phyloP scores from a whole-genome alignment of 92 coral and sea anemone genomes.

The Parazoanthus atlanticus region DNA sequence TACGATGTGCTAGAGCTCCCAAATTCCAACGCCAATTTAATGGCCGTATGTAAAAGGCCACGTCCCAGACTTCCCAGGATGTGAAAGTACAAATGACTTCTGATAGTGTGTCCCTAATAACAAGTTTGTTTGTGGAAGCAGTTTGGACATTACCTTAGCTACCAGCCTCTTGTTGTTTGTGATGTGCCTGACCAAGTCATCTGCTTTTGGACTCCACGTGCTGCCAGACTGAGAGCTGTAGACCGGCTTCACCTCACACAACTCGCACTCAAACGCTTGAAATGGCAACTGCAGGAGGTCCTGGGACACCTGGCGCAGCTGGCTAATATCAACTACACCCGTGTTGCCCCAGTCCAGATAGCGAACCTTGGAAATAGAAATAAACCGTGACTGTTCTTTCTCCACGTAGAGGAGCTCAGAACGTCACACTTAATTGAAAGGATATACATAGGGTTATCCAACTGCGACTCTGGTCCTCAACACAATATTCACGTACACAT shows the following conservation, averaged over 20 bases:
- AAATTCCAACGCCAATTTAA: too few relatives aligned
- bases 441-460: too few relatives aligned
- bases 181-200: conserved; percentile 58
- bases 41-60: background rate
- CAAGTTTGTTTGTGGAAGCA: background rate
- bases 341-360: conserved; percentile 89
- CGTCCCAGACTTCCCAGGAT: too few relatives aligned
- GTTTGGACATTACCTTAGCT: conserved; percentile 71
- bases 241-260: conserved; percentile 84
- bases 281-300: conserved; percentile 72
- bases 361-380: conserved; percentile 34
- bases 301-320: conserved; percentile 58
- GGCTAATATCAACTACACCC: conserved; percentile 36
- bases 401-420: too few relatives aligned
- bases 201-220: conserved; percentile 79
- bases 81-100: too few relatives aligned
- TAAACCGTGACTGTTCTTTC: background rate
- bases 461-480: too few relatives aligned
- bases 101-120: too few relatives aligned
- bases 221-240: conserved; percentile 58
- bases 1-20: too few relatives aligned
- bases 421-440: too few relatives aligned
- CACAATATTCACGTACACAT: too few relatives aligned
- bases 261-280: conserved; percentile 88
- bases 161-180: conserved; percentile 73